Conservation (phyloP, 2,797 vertebrate genomes). For the Echeneis naucrates region DNA sequence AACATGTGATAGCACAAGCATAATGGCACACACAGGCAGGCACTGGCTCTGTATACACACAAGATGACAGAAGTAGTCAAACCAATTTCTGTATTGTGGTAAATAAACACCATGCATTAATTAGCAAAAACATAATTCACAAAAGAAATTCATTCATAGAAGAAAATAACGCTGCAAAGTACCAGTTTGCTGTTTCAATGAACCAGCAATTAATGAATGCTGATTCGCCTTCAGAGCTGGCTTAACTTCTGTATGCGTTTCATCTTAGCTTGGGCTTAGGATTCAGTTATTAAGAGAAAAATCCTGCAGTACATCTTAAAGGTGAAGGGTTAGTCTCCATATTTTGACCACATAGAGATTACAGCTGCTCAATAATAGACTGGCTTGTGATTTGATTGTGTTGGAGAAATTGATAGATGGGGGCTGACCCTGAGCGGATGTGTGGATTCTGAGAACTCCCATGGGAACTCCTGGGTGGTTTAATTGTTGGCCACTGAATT, state of each 20-base stretch:
- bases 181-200: background rate
- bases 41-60: background rate
- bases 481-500: background rate
- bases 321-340: background rate
- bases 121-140: constrained; percentile 6
- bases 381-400: constrained; percentile 35
- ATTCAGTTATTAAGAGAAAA: background rate
- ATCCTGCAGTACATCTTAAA: background rate
- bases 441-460: constrained; percentile 1
- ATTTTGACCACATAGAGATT: background rate
- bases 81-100: constrained; percentile 1
- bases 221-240: constrained; percentile 2
- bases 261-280: background rate
- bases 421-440: background rate
- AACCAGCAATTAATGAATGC: background rate
- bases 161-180: background rate
- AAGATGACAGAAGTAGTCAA: background rate
- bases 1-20: background rate
- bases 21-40: background rate
- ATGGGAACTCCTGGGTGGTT: background rate
- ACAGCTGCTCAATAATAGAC: constrained; percentile 9
- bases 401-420: constrained; percentile 31
- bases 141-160: too few species aligned
- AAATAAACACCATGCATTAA: background rate
- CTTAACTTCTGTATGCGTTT: background rate